Evolutionary conservation across 1,140 invertebrate species (phyloP).

Genomic region (Aphidius gifuensis): DNA sequence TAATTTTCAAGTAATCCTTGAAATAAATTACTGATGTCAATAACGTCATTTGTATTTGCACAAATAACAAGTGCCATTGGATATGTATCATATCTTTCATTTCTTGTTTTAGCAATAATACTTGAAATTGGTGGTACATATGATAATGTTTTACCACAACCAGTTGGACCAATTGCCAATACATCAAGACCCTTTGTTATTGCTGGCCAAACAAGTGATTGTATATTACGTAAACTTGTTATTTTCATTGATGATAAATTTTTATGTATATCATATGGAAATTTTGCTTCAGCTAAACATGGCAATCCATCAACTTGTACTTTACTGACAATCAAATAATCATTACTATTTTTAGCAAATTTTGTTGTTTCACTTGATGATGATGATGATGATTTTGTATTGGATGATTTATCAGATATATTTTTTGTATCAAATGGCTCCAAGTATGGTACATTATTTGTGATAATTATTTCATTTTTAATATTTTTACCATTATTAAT

Average conservation of each 20-base stretch:
- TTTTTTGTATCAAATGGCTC: neutral
- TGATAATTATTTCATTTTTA: neutral
- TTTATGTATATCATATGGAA: constrained; percentile 37
- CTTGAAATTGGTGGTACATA: constrained; percentile 41
- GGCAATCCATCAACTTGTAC: constrained; percentile 30
- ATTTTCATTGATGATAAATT: constrained; percentile 28
- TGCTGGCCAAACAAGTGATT: constrained; percentile 51
- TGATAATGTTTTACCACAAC: constrained; percentile 46
- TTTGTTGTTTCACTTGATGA: constrained; percentile 2
- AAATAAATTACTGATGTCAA: constrained; percentile 33
- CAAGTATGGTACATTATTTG: neutral
- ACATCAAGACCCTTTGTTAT: constrained; percentile 42
- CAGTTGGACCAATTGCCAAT: constrained; percentile 38
- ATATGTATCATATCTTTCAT: constrained; percentile 22
- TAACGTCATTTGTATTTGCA: constrained; percentile 38
- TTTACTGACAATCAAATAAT: constrained; percentile 39
- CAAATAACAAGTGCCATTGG: constrained; percentile 44
- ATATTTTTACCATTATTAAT: too few species aligned
- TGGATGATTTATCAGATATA: neutral
- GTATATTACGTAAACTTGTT: constrained; percentile 34
- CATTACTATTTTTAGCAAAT: constrained; percentile 26
- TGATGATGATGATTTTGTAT: neutral
- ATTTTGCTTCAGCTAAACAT: constrained; percentile 32
- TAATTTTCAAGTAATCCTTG: constrained; percentile 28
- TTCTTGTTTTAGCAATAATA: constrained; percentile 27